These are phyloP conservation scores for rabbit (Oryctolagus cuniculus) DNA, from an alignment of 2,113 vertebrate genomes.

Conservation along the genomic window DNA sequence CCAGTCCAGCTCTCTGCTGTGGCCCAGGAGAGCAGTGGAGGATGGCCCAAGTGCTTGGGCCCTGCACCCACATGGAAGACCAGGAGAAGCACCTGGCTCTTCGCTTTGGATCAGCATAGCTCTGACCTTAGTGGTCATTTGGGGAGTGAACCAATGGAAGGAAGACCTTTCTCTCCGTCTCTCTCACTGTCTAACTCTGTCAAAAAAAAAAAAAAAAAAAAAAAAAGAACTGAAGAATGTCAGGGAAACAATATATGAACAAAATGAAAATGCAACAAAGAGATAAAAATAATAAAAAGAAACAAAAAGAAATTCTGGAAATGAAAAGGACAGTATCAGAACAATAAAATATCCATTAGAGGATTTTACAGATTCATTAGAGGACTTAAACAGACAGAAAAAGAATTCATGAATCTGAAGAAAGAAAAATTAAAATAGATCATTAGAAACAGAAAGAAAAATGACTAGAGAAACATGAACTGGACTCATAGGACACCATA, in stretches of 20 bases:
- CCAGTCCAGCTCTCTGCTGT: too few relatives aligned
- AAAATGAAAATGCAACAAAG: background rate
- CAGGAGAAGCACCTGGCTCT: too few relatives aligned
- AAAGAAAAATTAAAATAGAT: background rate
- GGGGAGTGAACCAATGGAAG: too few relatives aligned
- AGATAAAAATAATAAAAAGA: background rate
- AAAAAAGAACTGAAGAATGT: background rate
- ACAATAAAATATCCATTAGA: background rate
- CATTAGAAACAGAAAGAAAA: background rate
- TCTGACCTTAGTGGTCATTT: too few relatives aligned
- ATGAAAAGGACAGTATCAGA: background rate
- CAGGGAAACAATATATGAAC: background rate
- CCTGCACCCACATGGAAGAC: too few relatives aligned
- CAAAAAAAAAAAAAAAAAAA: too few relatives aligned
- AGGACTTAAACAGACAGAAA: background rate
- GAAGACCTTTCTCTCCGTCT: too few relatives aligned
- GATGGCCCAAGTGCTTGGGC: too few relatives aligned
- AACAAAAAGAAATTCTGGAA: background rate
- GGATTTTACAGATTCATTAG: background rate
- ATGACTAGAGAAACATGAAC: background rate
- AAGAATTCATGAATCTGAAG: background rate
- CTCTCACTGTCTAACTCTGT: too few relatives aligned
- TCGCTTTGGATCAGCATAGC: too few relatives aligned
- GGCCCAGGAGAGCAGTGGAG: too few relatives aligned
- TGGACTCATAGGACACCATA: background rate